Base-by-base conservation (phyloP, 2,113 vertebrate genomes). In the Capricornis sumatraensis region DNA sequence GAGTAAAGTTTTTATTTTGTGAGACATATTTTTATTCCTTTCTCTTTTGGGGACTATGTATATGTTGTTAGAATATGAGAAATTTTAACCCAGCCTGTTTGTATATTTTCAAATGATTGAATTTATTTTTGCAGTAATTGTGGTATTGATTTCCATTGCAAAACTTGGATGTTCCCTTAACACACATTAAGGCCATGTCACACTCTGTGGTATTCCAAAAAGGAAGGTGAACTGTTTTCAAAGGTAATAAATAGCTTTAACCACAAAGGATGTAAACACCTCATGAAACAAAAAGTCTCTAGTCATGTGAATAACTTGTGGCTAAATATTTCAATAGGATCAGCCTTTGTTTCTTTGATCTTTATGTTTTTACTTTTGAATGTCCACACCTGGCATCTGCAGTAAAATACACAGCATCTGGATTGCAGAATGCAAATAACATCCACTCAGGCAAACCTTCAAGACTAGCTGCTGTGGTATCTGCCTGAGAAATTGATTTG, bases 321-420 rank as follows among this genome's bases (percentile, higher is more conserved):
- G 91, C 78, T 96, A 97, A 98, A 91, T 9, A 84, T 93, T 98
- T 98, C 6, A 96, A 47, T 71, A 55, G 97, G 94, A 62, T 86
- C 96, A 90, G 89, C 43, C 25, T 64, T 52, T 87, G 94, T 96
- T 95, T 93, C 97, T 98, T 98, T 97, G 95, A 85, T 96, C 87
- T 98, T 96, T 60, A 81, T 40, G 91, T 98, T 98, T 95, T 97
- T 93, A 96, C 98, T 98, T 97, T 43, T 98, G 97, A 98, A 97
- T 98, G 98, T 93, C 58, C 92, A 83, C 97, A 98, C 98, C 97
- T 89, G 89, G 97, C 84, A 92, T 79, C 96, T 96, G 60, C 55
- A 97, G 92, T 87, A 97, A 90, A 98, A 94, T 52, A 97, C 93
- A 95, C 47, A 97, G 94, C 83, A 94, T 98, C 82, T 97, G 96